These are phyloP conservation scores for Orthonyx spaldingii DNA, from an alignment of 2,113 vertebrate species.

Conservation along the genomic window DNA sequence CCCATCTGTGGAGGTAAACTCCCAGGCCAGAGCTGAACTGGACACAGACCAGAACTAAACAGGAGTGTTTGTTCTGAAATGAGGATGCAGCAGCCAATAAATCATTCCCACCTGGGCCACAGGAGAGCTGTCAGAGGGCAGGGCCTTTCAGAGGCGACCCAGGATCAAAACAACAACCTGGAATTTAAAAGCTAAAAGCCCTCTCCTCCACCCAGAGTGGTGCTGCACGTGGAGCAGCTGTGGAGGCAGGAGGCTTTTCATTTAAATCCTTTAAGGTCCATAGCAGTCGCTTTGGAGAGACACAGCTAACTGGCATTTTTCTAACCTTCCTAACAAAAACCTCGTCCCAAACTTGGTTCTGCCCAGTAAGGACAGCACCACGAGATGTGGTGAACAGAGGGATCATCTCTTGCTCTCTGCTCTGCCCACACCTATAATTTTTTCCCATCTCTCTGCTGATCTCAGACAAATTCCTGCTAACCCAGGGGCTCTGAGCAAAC, in stretches of 20 bases:
- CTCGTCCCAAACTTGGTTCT: neutral
- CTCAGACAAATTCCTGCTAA: neutral
- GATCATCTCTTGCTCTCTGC: no score
- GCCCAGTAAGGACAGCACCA: neutral
- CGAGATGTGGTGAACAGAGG: neutral
- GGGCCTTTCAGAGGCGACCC: neutral
- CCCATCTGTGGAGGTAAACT: neutral
- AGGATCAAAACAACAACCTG: neutral
- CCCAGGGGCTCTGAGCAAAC: neutral
- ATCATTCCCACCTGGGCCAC: neutral
- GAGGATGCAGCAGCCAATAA: neutral
- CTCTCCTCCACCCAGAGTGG: rapidly evolving
- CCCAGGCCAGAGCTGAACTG: neutral
- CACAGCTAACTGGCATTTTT: neutral
- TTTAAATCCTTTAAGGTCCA: neutral
- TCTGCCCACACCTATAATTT: neutral
- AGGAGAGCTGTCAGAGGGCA: neutral
- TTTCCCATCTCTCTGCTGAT: neutral
- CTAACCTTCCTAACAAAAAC: neutral
- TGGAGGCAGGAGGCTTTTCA: neutral
- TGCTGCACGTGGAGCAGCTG: neutral
- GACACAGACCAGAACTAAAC: neutral
- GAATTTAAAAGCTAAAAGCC: neutral
- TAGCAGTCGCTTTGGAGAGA: neutral
- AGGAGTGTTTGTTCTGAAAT: neutral